phyloP scores from a whole-genome alignment of 2,113 vertebrate genomes.

The Ochotona curzoniae region DNA sequence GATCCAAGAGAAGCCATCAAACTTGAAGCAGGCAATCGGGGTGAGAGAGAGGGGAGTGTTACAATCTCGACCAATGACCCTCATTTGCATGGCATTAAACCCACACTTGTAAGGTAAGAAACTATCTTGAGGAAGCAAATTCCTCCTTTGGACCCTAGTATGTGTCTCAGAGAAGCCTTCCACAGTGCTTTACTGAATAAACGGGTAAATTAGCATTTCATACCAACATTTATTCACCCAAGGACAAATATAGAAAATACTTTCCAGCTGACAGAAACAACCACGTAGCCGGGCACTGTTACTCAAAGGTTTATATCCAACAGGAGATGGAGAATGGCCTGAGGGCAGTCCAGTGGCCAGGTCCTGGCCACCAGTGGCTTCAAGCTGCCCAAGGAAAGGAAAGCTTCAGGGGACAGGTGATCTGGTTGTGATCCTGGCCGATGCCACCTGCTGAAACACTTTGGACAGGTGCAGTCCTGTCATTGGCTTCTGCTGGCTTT shows the following conservation, averaged over 20 bases:
- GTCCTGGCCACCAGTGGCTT: background rate
- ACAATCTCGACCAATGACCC: accelerated
- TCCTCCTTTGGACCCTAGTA: background rate
- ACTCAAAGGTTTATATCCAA: background rate
- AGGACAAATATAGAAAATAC: background rate
- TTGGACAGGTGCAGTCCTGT: background rate
- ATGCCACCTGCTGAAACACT: background rate
- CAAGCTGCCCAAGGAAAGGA: background rate
- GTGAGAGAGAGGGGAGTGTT: too few species aligned
- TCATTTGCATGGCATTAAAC: background rate
- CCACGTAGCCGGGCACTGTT: background rate
- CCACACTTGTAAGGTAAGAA: background rate
- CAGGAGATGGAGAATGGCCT: background rate
- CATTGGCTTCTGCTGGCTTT: background rate
- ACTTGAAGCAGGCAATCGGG: background rate
- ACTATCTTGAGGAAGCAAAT: background rate
- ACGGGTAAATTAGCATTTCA: background rate
- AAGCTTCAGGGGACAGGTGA: accelerated
- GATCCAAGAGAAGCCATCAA: background rate
- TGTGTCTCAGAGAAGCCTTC: background rate
- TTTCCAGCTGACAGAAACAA: background rate
- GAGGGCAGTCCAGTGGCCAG: background rate
- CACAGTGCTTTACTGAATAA: background rate
- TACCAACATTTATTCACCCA: background rate
- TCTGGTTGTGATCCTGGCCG: background rate